Conservation (phyloP, 2,113 vertebrate species). For the Motacilla tschutschensis region DNA sequence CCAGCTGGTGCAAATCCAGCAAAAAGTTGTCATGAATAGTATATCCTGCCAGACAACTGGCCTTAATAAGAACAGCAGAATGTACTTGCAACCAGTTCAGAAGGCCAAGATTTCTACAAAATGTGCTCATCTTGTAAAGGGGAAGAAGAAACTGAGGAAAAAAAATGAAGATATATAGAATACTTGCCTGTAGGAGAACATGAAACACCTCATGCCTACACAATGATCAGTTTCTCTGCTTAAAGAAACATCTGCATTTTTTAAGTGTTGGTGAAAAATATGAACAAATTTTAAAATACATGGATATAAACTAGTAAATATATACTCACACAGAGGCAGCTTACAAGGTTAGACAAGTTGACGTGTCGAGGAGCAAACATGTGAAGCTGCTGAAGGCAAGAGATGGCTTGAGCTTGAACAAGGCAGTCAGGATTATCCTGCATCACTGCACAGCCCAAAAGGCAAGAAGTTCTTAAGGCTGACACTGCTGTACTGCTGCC, state of each 20-base stretch:
- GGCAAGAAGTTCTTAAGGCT: slow-evolving; percentile 79
- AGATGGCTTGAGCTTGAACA: slow-evolving; percentile 87
- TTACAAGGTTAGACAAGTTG: slow-evolving; percentile 85
- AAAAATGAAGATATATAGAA: not conserved
- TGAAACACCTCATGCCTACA: not conserved
- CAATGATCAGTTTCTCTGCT: not conserved
- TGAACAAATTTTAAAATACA: not conserved
- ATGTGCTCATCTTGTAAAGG: not conserved
- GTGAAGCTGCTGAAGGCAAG: slow-evolving; percentile 94
- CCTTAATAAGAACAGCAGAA: not conserved
- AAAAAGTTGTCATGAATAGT: not conserved
- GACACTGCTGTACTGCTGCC: slow-evolving; percentile 73
- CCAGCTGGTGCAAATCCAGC: not conserved
- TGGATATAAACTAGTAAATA: not conserved
- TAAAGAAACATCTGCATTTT: not conserved
- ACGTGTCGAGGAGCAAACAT: slow-evolving; percentile 91
- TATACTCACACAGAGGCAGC: slow-evolving; percentile 89
- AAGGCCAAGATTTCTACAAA: not conserved
- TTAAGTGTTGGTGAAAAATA: not conserved
- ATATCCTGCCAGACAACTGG: not conserved
- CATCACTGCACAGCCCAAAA: slow-evolving; percentile 87
- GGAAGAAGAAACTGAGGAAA: not conserved
- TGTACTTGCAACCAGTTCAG: not conserved
- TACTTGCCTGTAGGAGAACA: not conserved
- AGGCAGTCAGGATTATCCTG: slow-evolving; percentile 85